These are phyloP conservation scores for Ctenosaura bakeri DNA, from an alignment of 2,797 vertebrate species.

Conservation along the genomic window DNA sequence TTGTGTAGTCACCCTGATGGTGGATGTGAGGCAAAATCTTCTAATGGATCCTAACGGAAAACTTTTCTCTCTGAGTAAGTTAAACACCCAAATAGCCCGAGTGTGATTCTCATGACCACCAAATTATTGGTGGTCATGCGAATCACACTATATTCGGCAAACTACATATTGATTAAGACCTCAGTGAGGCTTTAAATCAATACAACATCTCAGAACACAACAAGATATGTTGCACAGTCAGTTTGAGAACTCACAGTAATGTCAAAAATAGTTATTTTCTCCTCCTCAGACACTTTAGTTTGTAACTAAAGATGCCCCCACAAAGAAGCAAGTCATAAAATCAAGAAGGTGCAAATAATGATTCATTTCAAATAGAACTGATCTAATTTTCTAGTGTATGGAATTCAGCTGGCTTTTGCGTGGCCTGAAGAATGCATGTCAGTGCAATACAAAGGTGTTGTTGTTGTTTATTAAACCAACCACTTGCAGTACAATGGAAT, in stretches of 20 bases:
- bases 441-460: background rate
- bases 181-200: slow-evolving; percentile 20
- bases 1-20: background rate
- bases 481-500: background rate
- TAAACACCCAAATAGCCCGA: slow-evolving; percentile 2
- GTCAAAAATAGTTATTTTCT: background rate
- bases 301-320: background rate
- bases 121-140: background rate
- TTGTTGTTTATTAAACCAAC: background rate
- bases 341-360: background rate
- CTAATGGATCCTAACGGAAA: slow-evolving; percentile 2
- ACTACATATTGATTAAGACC: slow-evolving; percentile 11
- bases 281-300: background rate
- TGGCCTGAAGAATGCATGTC: background rate
- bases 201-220: background rate
- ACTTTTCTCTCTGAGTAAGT: slow-evolving; percentile 3
- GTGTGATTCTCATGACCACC: background rate
- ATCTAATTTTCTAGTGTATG: background rate
- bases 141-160: slow-evolving; percentile 10
- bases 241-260: slow-evolving; percentile 8
- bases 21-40: slow-evolving; percentile 13
- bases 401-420: background rate
- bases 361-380: background rate
- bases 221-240: slow-evolving; percentile 15
- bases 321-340: slow-evolving; percentile 7